phyloP scores from a whole-genome alignment of 2,113 vertebrate genomes.

The Isurus oxyrinchus region DNA sequence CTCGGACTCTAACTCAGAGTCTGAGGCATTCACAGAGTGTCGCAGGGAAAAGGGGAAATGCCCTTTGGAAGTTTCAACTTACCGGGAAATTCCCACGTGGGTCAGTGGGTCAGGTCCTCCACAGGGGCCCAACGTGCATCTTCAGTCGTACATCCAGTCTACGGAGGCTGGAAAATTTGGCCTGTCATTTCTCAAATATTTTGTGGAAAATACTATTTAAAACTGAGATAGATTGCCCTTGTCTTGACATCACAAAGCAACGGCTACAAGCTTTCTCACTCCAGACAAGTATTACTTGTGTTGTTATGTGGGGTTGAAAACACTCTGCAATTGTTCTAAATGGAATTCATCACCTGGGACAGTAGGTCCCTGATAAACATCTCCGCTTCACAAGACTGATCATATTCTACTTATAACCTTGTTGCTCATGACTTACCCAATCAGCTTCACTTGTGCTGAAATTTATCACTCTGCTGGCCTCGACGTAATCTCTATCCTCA shows the following conservation, averaged over 20 bases:
- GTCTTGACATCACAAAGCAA: not conserved
- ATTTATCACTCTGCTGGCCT: not conserved
- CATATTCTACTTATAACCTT: constrained; percentile 10
- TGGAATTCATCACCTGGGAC: not conserved
- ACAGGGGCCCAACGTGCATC: no score
- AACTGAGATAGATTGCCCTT: not conserved
- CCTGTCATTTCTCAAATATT: not conserved
- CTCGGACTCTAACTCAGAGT: no score
- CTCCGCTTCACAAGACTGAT: constrained; percentile 9
- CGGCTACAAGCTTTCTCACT: not conserved
- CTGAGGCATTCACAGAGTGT: no score
- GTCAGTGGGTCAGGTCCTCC: no score
- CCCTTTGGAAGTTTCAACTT: no score
- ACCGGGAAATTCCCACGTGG: no score
- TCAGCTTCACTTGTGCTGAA: not conserved
- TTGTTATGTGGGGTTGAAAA: not conserved
- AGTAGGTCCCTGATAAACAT: not conserved
- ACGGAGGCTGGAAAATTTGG: no score
- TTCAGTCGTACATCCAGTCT: no score
- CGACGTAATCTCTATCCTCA: not conserved
- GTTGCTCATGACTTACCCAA: constrained; percentile 9
- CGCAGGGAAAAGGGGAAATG: no score
- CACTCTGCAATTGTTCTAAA: not conserved
- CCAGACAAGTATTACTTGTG: not conserved
- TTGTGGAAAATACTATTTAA: not conserved